Evolutionary conservation across 2,113 vertebrate genomes (phyloP).

Genomic region (Phalacrocorax brasilianus): DNA sequence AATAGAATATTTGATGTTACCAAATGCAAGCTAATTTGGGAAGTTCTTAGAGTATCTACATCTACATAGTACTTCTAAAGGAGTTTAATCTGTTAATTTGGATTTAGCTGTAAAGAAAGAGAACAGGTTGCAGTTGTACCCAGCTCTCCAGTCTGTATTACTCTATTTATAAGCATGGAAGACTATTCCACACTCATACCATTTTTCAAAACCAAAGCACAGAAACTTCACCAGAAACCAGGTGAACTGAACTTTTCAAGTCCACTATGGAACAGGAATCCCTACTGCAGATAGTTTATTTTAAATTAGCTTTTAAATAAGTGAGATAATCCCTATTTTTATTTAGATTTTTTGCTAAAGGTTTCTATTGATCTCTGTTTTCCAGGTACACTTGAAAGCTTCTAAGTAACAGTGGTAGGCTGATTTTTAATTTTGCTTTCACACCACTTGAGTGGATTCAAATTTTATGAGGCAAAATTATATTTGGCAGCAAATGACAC

Average conservation of each 20-base stretch:
- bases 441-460: constrained; percentile 17
- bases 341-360: constrained; percentile 23
- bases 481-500: constrained; percentile 21
- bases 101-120: not conserved
- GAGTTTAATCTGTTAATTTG: not conserved
- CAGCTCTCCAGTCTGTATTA: not conserved
- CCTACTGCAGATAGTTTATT: not conserved
- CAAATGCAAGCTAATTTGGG: not conserved
- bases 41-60: not conserved
- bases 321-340: constrained; percentile 19
- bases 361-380: constrained; percentile 13
- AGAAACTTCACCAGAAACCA: not conserved
- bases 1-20: not conserved
- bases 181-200: not conserved
- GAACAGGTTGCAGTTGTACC: not conserved
- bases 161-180: not conserved
- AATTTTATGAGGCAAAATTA: constrained; percentile 10
- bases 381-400: constrained; percentile 10
- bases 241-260: not conserved
- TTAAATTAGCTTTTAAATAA: constrained; percentile 7
- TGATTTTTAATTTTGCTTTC: constrained; percentile 50
- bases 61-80: not conserved
- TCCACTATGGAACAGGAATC: not conserved
- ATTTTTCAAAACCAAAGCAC: not conserved
- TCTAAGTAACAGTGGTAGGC: constrained; percentile 6